These are phyloP conservation scores for Pseudomyrmex sp. DNA, from an alignment of 1,140 invertebrate species.

Conservation along the genomic window DNA sequence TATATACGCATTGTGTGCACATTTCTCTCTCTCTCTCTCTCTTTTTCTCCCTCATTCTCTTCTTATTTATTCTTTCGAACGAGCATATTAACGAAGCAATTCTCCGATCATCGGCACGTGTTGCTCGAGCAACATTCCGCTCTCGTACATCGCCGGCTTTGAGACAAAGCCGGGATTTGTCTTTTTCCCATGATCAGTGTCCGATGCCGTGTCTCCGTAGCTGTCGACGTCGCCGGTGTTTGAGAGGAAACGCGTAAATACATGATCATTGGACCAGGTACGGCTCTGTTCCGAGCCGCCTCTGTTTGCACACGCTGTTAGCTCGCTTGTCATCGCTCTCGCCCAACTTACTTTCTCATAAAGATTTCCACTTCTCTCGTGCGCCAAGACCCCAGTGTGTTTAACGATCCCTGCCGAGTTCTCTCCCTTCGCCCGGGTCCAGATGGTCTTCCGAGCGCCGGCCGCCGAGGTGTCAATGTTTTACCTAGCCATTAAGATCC, in stretches of 20 bases:
- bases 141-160: constrained; percentile 34
- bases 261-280: constrained; percentile 77
- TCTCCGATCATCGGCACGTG: constrained; percentile 36
- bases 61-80: constrained; percentile 7
- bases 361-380: constrained; percentile 74
- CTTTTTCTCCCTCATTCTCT: no score
- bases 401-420: constrained; percentile 76
- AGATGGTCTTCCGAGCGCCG: constrained; percentile 77
- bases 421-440: constrained; percentile 66
- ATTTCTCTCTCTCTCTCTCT: background rate
- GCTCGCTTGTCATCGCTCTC: constrained; percentile 82
- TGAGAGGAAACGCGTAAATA: constrained; percentile 83
- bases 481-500: constrained; percentile 82
- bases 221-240: constrained; percentile 75
- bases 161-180: constrained; percentile 56
- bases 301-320: constrained; percentile 83
- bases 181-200: constrained; percentile 72
- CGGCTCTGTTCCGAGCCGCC: constrained; percentile 81
- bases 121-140: constrained; percentile 20
- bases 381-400: constrained; percentile 75
- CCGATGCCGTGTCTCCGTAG: constrained; percentile 61
- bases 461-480: constrained; percentile 84
- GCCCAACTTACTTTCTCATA: constrained; percentile 81
- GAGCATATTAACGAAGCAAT: constrained; percentile 33
- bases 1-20: background rate